Percentiles rank a stretch among this genome's conserved stretches.
These are phyloP conservation scores for Podarcis lilfordi DNA, from an alignment of 2,797 vertebrate species.

Conservation along the genomic window DNA sequence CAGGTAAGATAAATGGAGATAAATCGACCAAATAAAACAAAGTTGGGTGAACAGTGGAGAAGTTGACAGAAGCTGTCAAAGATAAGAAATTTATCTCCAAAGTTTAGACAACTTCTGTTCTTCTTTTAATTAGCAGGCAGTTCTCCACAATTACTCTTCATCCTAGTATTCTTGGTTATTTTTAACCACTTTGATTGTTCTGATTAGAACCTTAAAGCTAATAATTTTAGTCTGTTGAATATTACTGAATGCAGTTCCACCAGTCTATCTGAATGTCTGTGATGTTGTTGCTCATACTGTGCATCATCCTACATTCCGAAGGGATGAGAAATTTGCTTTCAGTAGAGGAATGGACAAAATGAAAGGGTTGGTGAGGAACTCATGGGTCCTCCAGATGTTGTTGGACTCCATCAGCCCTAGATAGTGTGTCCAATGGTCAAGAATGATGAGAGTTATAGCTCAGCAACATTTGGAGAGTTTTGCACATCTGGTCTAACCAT, in stretches of 20 bases:
- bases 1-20: neutral
- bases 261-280: neutral
- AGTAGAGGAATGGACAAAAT: too few species aligned
- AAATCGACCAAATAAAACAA: neutral
- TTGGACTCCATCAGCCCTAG: too few species aligned
- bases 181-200: neutral
- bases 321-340: neutral
- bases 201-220: neutral
- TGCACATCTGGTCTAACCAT: too few species aligned
- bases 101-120: conserved; percentile 15
- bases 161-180: neutral
- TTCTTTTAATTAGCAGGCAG: neutral
- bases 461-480: too few species aligned
- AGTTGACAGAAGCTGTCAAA: neutral
- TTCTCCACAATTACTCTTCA: conserved; percentile 3
- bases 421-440: too few species aligned
- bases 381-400: too few species aligned
- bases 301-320: neutral
- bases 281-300: neutral
- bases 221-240: neutral
- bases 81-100: neutral
- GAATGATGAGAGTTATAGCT: too few species aligned
- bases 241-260: neutral
- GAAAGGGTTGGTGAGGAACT: too few species aligned
- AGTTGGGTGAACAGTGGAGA: neutral